Percentiles rank a stretch among this genome's conserved stretches.
Evolutionary conservation across 2,888 invertebrate species (phyloP).

Genomic region (Diabrotica balteata): DNA sequence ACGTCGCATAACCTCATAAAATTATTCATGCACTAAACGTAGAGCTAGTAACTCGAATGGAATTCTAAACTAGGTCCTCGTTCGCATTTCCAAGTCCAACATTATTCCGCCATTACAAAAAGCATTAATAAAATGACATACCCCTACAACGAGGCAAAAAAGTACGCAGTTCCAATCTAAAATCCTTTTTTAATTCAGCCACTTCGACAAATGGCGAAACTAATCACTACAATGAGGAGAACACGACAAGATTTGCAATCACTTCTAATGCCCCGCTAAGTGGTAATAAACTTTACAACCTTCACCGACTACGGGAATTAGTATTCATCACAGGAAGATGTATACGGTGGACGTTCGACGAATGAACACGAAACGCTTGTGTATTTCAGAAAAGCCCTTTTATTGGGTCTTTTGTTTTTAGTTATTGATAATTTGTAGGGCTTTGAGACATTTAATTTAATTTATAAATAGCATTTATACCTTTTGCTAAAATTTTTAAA

Average conservation of each 20-base stretch:
- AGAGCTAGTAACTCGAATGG: conserved; percentile 28
- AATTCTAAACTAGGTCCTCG: conserved; percentile 29
- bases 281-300: conserved; percentile 57
- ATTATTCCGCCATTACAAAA: conserved; percentile 30
- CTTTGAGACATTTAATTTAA: too few relatives aligned
- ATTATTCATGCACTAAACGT: conserved; percentile 32
- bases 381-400: too few relatives aligned
- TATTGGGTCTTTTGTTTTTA: too few relatives aligned
- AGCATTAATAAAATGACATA: conserved; percentile 38
- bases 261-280: conserved; percentile 59
- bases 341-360: conserved; percentile 37
- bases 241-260: conserved; percentile 48
- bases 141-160: conserved; percentile 39
- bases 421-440: too few relatives aligned
- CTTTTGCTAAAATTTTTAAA: too few relatives aligned
- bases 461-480: too few relatives aligned
- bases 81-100: conserved; percentile 18
- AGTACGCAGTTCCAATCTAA: conserved; percentile 43
- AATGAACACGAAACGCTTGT: neutral
- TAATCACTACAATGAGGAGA: conserved; percentile 40
- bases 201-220: conserved; percentile 35
- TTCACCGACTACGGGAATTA: conserved; percentile 49
- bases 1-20: conserved; percentile 23
- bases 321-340: conserved; percentile 55
- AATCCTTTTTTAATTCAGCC: conserved; percentile 34